Base-by-base conservation (phyloP, 2,888 invertebrate genomes). In the Macaria liturata region DNA sequence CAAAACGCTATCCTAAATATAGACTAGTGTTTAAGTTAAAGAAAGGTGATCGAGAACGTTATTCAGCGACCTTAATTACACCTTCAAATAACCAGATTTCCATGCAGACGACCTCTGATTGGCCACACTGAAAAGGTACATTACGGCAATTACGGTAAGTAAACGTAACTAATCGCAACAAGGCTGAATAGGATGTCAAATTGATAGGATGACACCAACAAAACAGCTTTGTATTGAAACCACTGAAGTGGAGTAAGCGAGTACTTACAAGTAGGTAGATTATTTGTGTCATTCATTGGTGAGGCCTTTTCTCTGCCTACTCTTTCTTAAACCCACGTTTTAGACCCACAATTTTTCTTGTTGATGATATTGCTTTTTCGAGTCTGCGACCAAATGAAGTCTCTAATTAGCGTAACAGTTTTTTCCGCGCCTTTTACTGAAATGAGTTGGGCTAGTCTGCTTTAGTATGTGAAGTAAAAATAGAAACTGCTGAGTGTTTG, bases 81-180 rank as follows among this genome's bases (percentile, higher is more conserved):
- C 7, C 40, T 8, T 32, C 9, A 42, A 48, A 52, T 40, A 55
- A 45, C 34, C 8, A 51, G 44, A 59, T 60, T 62, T 47, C 53
- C 51, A 53, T 58, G 48, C 58, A 57, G 61, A 61, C 59, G 68
- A 71, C 72, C 72, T 71, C 57, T 58, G 69, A 74, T 75, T 71
- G 9, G 67, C 54, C 64, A 59, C 67, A 66, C 66, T 67, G 51
- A 39, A 46, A 51, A 51, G 45, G 45, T 7, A 65, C 68, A 64
- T 71, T 68, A 68, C 40, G 61, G 68, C 63, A 68, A 64, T 71
- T 68, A 68, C 40, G 61, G 68, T 64, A 68, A 67, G 54, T 65
- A 67, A 67, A 67, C 67, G 65, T 65, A 57, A 62, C 68, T 63
- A 72, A 75, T 68, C 51, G 50, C 48, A 60, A 61, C 69, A 67